Evolutionary conservation across 2,888 invertebrate species (phyloP).

Genomic region (Euproctis similis): DNA sequence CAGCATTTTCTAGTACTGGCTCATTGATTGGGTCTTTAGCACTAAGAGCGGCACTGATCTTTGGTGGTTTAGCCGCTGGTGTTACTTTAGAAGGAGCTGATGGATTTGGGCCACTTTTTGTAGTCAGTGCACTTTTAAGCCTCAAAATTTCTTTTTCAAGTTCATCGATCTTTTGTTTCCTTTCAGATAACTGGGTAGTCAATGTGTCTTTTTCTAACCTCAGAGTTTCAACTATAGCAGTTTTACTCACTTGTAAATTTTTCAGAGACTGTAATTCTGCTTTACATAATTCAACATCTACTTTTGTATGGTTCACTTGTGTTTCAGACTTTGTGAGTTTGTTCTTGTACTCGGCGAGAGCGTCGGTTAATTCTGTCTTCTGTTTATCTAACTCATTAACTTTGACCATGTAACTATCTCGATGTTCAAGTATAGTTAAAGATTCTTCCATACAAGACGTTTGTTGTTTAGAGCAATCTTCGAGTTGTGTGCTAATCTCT

Average conservation of each 20-base stretch:
- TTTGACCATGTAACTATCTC: constrained; percentile 52
- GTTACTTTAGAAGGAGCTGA: constrained; percentile 48
- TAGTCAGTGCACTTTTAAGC: constrained; percentile 49
- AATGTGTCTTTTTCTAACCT: constrained; percentile 62
- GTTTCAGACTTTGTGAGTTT: constrained; percentile 49
- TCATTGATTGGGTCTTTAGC: constrained; percentile 51
- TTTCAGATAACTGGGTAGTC: constrained; percentile 50
- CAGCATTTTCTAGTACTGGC: constrained; percentile 60
- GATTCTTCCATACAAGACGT: constrained; percentile 62
- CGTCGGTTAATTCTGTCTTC: constrained; percentile 43
- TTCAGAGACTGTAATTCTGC: constrained; percentile 64
- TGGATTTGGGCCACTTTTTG: constrained; percentile 48
- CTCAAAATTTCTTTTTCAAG: constrained; percentile 56
- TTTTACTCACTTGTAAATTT: constrained; percentile 63
- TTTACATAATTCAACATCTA: constrained; percentile 59
- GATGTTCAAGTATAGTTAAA: constrained; percentile 52
- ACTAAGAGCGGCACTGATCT: constrained; percentile 52
- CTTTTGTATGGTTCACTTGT: constrained; percentile 53
- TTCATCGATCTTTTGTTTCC: constrained; percentile 55
- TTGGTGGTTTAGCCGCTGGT: constrained; percentile 56
- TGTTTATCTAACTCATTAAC: constrained; percentile 50
- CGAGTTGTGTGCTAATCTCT: constrained; percentile 53
- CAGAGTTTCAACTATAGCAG: constrained; percentile 59
- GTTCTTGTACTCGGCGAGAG: constrained; percentile 40
- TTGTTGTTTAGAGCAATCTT: constrained; percentile 60